Evolutionary conservation across 2,888 invertebrate species (phyloP).

Genomic region (Macrophya annulata): DNA sequence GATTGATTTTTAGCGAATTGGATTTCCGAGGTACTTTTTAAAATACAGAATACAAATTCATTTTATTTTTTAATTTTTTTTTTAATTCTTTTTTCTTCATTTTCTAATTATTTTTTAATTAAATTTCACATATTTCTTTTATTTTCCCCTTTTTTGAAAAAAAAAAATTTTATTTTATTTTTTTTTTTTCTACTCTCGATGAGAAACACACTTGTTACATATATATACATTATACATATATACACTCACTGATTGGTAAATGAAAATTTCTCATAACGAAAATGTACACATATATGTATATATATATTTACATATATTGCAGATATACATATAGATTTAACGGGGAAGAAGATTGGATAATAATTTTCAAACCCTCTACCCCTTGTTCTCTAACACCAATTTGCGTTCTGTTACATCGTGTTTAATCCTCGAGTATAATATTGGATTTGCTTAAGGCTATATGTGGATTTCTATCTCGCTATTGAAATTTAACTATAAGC

Average conservation of each 20-base stretch:
- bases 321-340: neutral
- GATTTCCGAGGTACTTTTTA: neutral
- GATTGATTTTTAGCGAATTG: slow-evolving; percentile 3
- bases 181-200: neutral
- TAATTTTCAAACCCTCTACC: neutral
- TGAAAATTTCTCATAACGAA: neutral
- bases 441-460: neutral
- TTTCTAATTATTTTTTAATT: slow-evolving; percentile 1
- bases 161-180: no score
- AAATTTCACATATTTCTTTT: neutral
- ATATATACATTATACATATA: neutral
- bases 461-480: neutral
- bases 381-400: slow-evolving; percentile 3
- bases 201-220: neutral
- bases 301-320: neutral
- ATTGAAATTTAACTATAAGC: neutral
- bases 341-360: slow-evolving; percentile 26
- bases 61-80: neutral
- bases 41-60: neutral
- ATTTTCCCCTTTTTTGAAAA: no score
- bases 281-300: neutral
- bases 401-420: slow-evolving; percentile 31
- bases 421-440: slow-evolving; percentile 14
- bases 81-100: neutral
- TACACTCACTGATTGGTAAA: slow-evolving; percentile 2